These are phyloP conservation scores for Dysidea cf. avara DNA, from an alignment of 37 sponge, comb jelly and placozoan species.

Conservation along the genomic window DNA sequence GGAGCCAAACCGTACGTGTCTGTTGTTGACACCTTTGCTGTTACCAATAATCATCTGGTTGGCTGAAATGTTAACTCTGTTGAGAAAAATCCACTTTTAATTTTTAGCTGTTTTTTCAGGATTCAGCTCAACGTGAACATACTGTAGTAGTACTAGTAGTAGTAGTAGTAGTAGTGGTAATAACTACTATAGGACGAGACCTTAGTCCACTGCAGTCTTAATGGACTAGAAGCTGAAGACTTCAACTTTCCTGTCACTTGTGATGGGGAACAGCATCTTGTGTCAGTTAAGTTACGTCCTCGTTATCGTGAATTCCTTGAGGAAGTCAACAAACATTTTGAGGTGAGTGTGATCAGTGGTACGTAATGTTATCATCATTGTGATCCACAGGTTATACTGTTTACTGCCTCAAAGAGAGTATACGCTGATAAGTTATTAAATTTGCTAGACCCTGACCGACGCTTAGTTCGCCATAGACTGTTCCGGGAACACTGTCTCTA, in stretches of 20 bases:
- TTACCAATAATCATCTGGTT: too few species aligned
- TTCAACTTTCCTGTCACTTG: conserved; percentile 76
- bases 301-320: conserved; percentile 84
- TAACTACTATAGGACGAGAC: conserved; percentile 84
- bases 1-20: not conserved
- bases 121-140: too few species aligned
- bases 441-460: conserved; percentile 79
- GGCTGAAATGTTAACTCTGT: too few species aligned
- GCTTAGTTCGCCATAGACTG: conserved; percentile 84
- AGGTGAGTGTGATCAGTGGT: conserved; percentile 40
- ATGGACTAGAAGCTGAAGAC: conserved; percentile 56
- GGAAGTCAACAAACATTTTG: conserved; percentile 73
- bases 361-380: not conserved
- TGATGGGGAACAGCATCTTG: conserved; percentile 45
- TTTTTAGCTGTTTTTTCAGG: too few species aligned
- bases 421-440: conserved; percentile 92
- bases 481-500: conserved; percentile 95
- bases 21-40: too few species aligned
- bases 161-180: not conserved
- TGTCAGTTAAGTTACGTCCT: conserved; percentile 83
- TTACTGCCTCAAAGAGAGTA: conserved; percentile 82
- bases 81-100: too few species aligned
- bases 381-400: conserved; percentile 62
- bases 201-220: conserved; percentile 92
- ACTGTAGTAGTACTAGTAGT: too few species aligned